These are phyloP conservation scores for Temnothorax nylanderi DNA, from an alignment of 1,140 invertebrate species.

Conservation along the genomic window DNA sequence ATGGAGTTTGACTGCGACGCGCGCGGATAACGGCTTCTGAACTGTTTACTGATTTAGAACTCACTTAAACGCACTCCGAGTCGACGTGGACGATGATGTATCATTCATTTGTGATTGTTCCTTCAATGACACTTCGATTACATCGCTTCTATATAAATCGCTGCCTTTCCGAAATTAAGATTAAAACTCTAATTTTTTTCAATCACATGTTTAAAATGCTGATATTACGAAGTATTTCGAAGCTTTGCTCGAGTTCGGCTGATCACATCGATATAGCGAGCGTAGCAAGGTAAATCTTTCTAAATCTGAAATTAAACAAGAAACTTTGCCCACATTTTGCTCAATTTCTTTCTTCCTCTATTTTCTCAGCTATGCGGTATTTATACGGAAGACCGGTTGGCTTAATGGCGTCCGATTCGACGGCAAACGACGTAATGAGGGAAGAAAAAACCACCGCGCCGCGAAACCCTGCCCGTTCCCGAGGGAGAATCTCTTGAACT, in stretches of 20 bases:
- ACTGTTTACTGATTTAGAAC: conserved; percentile 59
- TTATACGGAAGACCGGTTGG: conserved; percentile 81
- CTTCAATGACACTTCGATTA: neutral
- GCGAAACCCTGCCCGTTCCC: conserved; percentile 63
- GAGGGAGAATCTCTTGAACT: conserved; percentile 75
- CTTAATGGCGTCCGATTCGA: conserved; percentile 82
- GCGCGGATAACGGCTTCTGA: conserved; percentile 52
- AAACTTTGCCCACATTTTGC: conserved; percentile 53
- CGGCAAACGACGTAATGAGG: conserved; percentile 82
- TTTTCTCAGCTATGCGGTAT: conserved; percentile 78
- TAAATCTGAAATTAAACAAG: conserved; percentile 69
- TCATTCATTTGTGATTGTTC: conserved; percentile 27
- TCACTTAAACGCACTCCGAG: conserved; percentile 5
- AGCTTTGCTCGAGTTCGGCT: neutral
- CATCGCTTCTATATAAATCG: neutral
- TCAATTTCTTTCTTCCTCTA: conserved; percentile 42
- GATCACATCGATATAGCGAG: neutral
- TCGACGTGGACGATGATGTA: neutral
- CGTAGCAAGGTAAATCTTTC: conserved; percentile 57
- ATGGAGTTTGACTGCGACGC: conserved; percentile 16
- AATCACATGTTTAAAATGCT: neutral
- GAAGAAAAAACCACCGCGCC: conserved; percentile 58
- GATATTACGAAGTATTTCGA: neutral
- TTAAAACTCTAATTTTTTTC: neutral
- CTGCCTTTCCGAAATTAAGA: neutral